Percentiles rank a stretch among this genome's conserved stretches.
phyloP scores from a whole-genome alignment of 2,113 vertebrate genomes.

The Scomber scombrus region DNA sequence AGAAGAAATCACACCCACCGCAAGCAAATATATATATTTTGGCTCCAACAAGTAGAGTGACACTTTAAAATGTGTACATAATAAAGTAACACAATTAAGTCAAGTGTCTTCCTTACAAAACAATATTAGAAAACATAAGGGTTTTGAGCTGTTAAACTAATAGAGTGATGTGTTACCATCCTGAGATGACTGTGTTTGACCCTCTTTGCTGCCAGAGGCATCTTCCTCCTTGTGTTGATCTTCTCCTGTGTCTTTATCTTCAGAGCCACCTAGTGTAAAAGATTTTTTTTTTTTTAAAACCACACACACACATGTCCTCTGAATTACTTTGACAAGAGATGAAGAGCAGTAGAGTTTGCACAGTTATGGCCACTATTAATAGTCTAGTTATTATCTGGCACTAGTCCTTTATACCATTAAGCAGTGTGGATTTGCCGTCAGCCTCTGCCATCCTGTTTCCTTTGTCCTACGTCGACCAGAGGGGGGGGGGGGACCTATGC shows the following conservation, averaged over 20 bases:
- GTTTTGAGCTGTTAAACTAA: not conserved
- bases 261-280: conserved; percentile 69
- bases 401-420: conserved; percentile 75
- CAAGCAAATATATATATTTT: too few relatives aligned
- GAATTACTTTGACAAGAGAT: not conserved
- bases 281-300: not conserved
- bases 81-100: not conserved
- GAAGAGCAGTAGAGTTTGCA: not conserved
- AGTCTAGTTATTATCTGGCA: not conserved
- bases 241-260: conserved; percentile 77
- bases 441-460: conserved; percentile 79
- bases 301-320: conserved; percentile 4
- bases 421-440: conserved; percentile 70
- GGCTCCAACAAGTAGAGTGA: too few relatives aligned
- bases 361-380: not conserved
- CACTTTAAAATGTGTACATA: not conserved
- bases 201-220: conserved; percentile 70
- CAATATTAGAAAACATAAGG: not conserved
- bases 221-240: conserved; percentile 63
- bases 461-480: conserved; percentile 62
- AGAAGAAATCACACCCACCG: too few relatives aligned
- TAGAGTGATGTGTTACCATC: conserved; percentile 64
- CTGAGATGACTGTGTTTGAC: conserved; percentile 50
- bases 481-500: conserved; percentile 70
- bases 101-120: not conserved